Percentiles rank a stretch among this genome's conserved stretches.
Evolutionary conservation across 2,888 invertebrate genomes (phyloP).

Genomic region (Magallana nippona): DNA sequence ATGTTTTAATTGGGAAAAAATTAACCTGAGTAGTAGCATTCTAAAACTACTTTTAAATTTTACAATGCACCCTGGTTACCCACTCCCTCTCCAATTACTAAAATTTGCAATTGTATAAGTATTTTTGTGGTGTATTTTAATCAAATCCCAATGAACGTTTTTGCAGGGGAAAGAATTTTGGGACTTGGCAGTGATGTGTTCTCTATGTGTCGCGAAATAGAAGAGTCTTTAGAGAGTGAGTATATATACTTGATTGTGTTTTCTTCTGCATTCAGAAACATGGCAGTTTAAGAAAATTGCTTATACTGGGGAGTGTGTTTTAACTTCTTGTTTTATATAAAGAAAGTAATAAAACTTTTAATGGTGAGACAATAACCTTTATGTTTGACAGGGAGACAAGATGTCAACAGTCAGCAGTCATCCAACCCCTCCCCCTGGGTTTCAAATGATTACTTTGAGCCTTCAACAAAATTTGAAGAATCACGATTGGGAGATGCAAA

Average conservation of each 20-base stretch:
- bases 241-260: background rate
- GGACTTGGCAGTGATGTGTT: conserved; percentile 74
- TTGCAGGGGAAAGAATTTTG: conserved; percentile 68
- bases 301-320: background rate
- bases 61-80: no score
- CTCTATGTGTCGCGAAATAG: conserved; percentile 68
- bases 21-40: no score
- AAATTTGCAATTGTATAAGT: no score
- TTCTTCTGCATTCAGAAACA: no score
- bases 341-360: background rate
- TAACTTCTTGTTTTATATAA: background rate
- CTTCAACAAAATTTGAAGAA: conserved; percentile 58
- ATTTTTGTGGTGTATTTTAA: no score
- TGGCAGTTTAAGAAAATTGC: no score
- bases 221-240: conserved; percentile 62
- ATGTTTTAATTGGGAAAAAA: no score
- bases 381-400: conserved; percentile 26
- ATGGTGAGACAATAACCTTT: background rate
- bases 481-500: conserved; percentile 65
- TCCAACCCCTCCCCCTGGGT: conserved; percentile 56
- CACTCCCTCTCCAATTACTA: no score
- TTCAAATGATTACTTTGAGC: conserved; percentile 58
- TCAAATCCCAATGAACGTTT: background rate
- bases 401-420: conserved; percentile 1
- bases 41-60: no score